These are phyloP conservation scores for Bombus confusus DNA, from an alignment of 1,140 invertebrate species.

Conservation along the genomic window DNA sequence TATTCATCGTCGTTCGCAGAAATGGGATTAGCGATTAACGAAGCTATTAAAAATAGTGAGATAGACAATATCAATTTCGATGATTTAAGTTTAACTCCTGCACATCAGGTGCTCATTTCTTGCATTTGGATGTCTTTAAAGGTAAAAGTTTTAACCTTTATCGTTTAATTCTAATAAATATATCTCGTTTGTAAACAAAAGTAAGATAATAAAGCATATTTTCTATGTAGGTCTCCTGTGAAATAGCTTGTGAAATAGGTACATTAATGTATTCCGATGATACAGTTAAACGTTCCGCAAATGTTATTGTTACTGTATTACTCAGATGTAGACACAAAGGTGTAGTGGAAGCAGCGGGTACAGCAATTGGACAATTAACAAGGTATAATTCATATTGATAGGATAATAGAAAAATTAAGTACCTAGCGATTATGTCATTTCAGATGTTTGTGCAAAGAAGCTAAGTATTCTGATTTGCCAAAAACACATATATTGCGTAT, in stretches of 20 bases:
- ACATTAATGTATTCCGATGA: constrained; percentile 72
- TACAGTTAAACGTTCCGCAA: constrained; percentile 80
- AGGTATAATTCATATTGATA: constrained; percentile 61
- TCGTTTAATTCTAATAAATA: constrained; percentile 18
- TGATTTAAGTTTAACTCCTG: constrained; percentile 82
- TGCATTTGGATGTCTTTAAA: constrained; percentile 92
- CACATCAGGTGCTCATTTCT: constrained; percentile 87
- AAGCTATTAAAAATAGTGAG: constrained; percentile 71
- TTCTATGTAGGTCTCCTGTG: constrained; percentile 82
- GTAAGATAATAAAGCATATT: constrained; percentile 21
- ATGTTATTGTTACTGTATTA: constrained; percentile 85
- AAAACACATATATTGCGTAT: constrained; percentile 68
- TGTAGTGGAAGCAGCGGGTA: constrained; percentile 88
- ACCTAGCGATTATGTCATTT: constrained; percentile 52
- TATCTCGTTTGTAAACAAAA: neutral
- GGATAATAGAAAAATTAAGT: neutral
- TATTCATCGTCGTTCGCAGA: constrained; percentile 85
- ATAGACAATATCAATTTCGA: constrained; percentile 73
- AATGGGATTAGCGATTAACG: constrained; percentile 83
- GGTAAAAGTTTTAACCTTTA: constrained; percentile 78
- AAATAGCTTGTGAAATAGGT: constrained; percentile 81
- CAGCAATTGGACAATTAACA: constrained; percentile 83
- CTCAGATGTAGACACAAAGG: constrained; percentile 91
- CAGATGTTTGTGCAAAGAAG: constrained; percentile 65
- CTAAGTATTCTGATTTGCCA: constrained; percentile 61